These are phyloP conservation scores for Eulemur rufifrons DNA, from an alignment of 2,113 vertebrate genomes.

Conservation along the genomic window DNA sequence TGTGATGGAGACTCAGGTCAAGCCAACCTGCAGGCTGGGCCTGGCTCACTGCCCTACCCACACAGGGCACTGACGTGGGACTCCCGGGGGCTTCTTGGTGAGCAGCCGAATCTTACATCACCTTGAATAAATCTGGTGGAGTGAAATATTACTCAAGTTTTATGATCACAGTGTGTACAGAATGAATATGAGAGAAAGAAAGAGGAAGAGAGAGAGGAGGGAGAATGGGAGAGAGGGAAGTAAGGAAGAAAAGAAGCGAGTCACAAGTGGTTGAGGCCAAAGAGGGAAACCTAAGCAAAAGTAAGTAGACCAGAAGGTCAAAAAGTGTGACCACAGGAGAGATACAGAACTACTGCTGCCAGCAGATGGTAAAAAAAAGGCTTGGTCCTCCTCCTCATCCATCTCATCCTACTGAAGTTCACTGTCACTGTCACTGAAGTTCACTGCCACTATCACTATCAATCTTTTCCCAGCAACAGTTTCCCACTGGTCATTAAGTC, in stretches of 20 bases:
- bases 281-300: neutral
- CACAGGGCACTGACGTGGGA: neutral
- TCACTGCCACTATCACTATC: neutral
- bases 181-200: neutral
- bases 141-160: neutral
- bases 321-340: neutral
- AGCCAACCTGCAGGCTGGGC: neutral
- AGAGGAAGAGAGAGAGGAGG: too few relatives aligned
- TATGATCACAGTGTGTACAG: neutral
- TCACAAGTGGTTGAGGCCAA: neutral
- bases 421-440: neutral
- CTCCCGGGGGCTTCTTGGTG: neutral
- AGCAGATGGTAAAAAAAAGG: neutral
- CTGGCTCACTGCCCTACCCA: neutral
- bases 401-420: neutral
- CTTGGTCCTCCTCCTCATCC: neutral
- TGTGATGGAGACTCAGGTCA: neutral
- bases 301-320: neutral
- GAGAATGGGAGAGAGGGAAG: accelerated
- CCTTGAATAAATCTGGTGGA: neutral
- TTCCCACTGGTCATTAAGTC: neutral
- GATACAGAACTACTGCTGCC: too few relatives aligned
- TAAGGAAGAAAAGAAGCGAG: neutral
- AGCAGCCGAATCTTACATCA: neutral
- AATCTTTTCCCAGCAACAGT: neutral